Evolutionary conservation across 2,888 invertebrate genomes (phyloP), one percentile per base, ranked within the genome.

Genomic region (Drymonia ruficornis): DNA sequence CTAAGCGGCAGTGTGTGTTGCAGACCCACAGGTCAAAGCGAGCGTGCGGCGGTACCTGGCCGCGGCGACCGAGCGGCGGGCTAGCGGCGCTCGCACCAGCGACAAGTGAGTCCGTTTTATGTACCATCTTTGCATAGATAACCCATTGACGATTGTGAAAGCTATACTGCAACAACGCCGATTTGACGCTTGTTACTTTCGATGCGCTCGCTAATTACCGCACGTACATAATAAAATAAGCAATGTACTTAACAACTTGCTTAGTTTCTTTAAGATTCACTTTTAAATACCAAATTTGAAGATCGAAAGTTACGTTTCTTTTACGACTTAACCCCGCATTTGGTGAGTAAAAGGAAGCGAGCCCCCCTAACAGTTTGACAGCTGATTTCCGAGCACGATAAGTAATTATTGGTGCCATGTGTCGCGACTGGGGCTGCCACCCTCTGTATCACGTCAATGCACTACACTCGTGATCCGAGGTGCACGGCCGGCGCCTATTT

Each of bases 11-110:
- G 52, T 76, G 65, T 63, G 64, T 72, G 70, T 86, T 91, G 51
- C 90, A 98, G 98, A 98, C 95, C 97, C 97, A 71, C 96, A 96
- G 86, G 95, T 98, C 84, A 97, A 97, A 90, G 96, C 96, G 64
- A 95, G 95, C 76, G 95, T 96, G 74, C 93, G 95, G 79, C 94
- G 96, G 72, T 95, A 96, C 84, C 87, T 96, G 70, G 94, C 95
- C 51, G 94, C 95, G 67, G 93, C 93, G 56, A 78, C 85, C 58
- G 91, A 91, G 74, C 83, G 90, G 61, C 86, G 90, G 61, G 69
- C 76, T 72, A 84, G 78, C 74, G 80, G 76, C 56, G 70, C 74
- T 56, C 81, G 86, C 61, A 77, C 73, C 61, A 91, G 86, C 76
- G 89, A 91, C 74, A 91, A 92, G 90, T 89, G 76, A 87, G 91